Evolutionary conservation across 2,888 invertebrate genomes (phyloP).

Genomic region (Macaria notata): DNA sequence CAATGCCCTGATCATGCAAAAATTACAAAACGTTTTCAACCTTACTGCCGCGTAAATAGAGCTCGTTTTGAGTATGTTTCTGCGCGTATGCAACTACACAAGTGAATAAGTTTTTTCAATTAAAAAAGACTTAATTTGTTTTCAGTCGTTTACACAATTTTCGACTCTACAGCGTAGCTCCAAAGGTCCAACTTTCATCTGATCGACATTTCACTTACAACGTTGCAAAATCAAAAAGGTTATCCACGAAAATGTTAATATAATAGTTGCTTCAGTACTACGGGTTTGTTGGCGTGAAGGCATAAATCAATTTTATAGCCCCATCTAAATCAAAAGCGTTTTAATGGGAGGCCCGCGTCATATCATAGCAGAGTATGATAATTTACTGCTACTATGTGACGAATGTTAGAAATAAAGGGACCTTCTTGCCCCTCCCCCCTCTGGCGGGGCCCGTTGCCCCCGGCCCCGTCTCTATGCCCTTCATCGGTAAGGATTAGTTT

Average conservation of each 20-base stretch:
- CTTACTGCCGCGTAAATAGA: conserved; percentile 41
- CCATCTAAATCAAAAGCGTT: conserved; percentile 84
- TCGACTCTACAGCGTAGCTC: conserved; percentile 9
- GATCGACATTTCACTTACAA: conserved; percentile 47
- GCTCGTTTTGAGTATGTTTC: conserved; percentile 47
- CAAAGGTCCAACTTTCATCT: conserved; percentile 39
- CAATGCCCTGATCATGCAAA: conserved; percentile 60
- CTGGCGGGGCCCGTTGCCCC: conserved; percentile 35
- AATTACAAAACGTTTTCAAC: conserved; percentile 42
- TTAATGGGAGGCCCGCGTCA: conserved; percentile 83
- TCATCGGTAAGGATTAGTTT: conserved; percentile 72
- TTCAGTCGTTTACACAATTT: conserved; percentile 22
- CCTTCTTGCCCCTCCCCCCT: conserved; percentile 51
- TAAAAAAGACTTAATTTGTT: conserved; percentile 72
- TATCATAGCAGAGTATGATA: conserved; percentile 83
- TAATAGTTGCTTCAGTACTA: conserved; percentile 82
- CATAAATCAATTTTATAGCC: conserved; percentile 84
- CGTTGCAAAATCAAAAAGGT: conserved; percentile 67
- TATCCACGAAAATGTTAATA: conserved; percentile 83
- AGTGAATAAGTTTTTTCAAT: conserved; percentile 77
- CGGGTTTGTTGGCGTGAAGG: conserved; percentile 82
- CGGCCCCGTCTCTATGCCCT: conserved; percentile 5
- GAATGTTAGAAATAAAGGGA: conserved; percentile 83
- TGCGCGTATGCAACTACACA: conserved; percentile 68
- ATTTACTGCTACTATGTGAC: conserved; percentile 83